Base-by-base conservation (phyloP, 2,888 invertebrate genomes). In the Mongoloraphidia duomilia region DNA sequence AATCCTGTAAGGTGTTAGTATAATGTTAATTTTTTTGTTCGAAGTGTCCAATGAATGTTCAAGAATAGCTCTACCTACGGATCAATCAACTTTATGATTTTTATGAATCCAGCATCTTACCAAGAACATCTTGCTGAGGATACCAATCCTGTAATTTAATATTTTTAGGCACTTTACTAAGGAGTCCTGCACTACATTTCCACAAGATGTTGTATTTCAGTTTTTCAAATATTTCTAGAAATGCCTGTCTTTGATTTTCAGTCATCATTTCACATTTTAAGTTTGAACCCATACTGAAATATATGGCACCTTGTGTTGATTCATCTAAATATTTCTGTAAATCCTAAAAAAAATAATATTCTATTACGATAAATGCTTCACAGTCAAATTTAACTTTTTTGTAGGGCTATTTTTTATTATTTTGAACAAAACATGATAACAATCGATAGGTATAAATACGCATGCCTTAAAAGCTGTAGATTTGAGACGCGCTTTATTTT, bases 251-350 rank as follows among this genome's bases (percentile, higher is more conserved):
- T 36, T 53, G 58, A 43, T 57, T 53, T 34, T 54, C 51, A 1
- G 63, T 58, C 49, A 66, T 49, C 1, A 56, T 45, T 13, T 53
- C 52, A 34, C 60, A 61, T 49, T 58, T 55, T 13, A 65, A 52
- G 45, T 61, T 60, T 0, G 66, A 62, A 3, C 66, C 66, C 52
- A 66, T 54, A 50, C 64, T 65, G 50, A 66, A 65, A 49, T 57
- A 61, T 36, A 66, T 57, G 8, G 59, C 62, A 0, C 66, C 65
- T 9, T 65, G 55, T 12, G 57, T 56, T 6, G 63, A 57, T 2
- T 54, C 52, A 42, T 63, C 62, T 45, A 65, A 50, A 49, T 58
- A 63, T 13, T 56, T 52, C 52, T 63, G 56, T 11, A 64, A 47
- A 36, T 61, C 60, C 50, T 55, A 26, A 26, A 26, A 4, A 26